Evolutionary conservation across 2,888 invertebrate species (phyloP).

Genomic region (Pollenia amentaria): DNA sequence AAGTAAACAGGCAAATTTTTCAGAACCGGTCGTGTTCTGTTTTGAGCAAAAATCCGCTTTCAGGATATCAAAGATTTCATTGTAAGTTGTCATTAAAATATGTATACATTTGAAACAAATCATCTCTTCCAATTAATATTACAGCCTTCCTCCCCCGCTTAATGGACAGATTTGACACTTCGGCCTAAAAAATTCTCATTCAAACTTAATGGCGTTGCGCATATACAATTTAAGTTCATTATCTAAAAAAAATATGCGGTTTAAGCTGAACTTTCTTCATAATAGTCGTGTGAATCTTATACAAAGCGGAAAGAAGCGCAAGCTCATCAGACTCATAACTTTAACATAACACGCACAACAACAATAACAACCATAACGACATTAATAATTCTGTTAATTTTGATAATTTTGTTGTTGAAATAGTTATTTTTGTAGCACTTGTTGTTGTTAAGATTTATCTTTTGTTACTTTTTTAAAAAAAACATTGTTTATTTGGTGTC

Average conservation of each 20-base stretch:
- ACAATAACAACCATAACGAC: background rate
- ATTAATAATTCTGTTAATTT: background rate
- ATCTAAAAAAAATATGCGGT: slow-evolving; percentile 6
- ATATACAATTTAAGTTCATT: slow-evolving; percentile 36
- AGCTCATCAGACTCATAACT: slow-evolving; percentile 20
- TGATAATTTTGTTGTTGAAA: slow-evolving; percentile 17
- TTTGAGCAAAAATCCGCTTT: no score
- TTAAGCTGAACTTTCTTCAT: slow-evolving; percentile 56
- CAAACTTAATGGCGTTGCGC: slow-evolving; percentile 15
- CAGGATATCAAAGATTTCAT: no score
- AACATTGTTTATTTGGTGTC: slow-evolving; percentile 15
- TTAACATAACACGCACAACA: background rate
- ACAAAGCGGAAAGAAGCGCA: slow-evolving; percentile 19
- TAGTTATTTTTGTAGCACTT: background rate
- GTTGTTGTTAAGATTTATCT: slow-evolving; percentile 23
- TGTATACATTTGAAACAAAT: no score
- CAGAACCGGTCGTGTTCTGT: no score
- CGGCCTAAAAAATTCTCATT: slow-evolving; percentile 25
- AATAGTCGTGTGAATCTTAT: slow-evolving; percentile 64
- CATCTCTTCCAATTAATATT: no score
- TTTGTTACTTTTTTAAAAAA: slow-evolving; percentile 26
- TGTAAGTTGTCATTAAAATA: no score
- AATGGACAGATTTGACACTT: slow-evolving; percentile 23
- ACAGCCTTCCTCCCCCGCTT: no score
- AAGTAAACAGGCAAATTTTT: no score